These are phyloP conservation scores for Mimumesa dahlbomi DNA, from an alignment of 2,888 invertebrate genomes.

Conservation along the genomic window DNA sequence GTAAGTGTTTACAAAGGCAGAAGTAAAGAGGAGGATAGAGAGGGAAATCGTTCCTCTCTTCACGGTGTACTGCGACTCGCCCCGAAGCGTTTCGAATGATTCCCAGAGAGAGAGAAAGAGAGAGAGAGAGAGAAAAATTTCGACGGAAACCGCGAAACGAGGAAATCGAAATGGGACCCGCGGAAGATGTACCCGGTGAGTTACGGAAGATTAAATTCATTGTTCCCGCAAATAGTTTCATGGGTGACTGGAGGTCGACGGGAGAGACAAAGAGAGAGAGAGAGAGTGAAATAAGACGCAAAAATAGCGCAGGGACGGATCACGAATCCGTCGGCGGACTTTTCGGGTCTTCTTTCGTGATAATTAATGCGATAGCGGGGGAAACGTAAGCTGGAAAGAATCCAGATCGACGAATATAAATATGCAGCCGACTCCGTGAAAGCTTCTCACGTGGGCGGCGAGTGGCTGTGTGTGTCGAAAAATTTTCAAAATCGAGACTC, in stretches of 20 bases:
- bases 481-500: background rate
- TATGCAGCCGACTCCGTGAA: slow-evolving; percentile 23
- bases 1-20: slow-evolving; percentile 45
- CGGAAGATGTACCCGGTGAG: background rate
- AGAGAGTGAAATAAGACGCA: background rate
- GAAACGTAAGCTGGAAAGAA: slow-evolving; percentile 57
- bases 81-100: no score
- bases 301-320: no score
- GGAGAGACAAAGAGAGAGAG: background rate
- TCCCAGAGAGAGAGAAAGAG: no score
- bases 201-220: slow-evolving; percentile 6
- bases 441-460: slow-evolving; percentile 11
- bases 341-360: slow-evolving; percentile 2
- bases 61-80: no score
- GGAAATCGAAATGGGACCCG: background rate
- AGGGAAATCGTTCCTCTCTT: background rate
- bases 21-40: slow-evolving; percentile 5
- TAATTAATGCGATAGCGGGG: slow-evolving; percentile 42
- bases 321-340: no score
- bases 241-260: no score
- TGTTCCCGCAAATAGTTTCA: slow-evolving; percentile 8
- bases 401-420: slow-evolving; percentile 57
- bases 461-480: slow-evolving; percentile 3
- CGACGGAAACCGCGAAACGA: background rate
- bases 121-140: no score